Conservation (phyloP, 2,113 vertebrate species). For the Lagopus muta region DNA sequence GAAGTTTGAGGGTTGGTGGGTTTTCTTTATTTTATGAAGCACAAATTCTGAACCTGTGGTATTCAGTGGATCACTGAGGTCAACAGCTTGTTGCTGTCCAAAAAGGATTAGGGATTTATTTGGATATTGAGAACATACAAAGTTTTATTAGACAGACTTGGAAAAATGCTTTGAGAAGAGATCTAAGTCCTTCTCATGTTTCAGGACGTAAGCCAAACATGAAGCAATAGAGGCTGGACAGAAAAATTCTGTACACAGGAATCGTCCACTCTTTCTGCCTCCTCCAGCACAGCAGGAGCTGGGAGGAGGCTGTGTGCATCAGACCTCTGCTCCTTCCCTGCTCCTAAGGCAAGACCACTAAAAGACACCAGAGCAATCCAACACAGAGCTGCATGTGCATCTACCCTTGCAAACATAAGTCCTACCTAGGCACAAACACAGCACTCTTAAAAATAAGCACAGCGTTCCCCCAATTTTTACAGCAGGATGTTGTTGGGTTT, state of each 20-base stretch:
- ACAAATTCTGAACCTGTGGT: neutral
- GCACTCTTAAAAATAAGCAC: slow-evolving; percentile 23
- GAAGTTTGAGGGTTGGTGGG: neutral
- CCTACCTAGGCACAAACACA: neutral
- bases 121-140: slow-evolving; percentile 31
- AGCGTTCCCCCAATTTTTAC: slow-evolving; percentile 56
- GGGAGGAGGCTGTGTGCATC: rapidly evolving
- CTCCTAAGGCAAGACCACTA: neutral
- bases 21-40: neutral
- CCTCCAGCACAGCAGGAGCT: neutral
- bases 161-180: slow-evolving; percentile 33
- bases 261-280: neutral
- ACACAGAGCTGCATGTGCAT: neutral
- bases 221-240: slow-evolving; percentile 40
- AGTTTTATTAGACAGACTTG: slow-evolving; percentile 9
- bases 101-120: slow-evolving; percentile 26
- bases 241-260: neutral
- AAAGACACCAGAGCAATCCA: neutral
- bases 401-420: neutral
- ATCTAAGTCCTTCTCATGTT: slow-evolving; percentile 52
- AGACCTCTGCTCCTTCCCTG: neutral
- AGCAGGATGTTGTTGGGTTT: slow-evolving; percentile 68
- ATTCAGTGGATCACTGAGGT: neutral
- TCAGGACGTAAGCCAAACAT: slow-evolving; percentile 42
- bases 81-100: slow-evolving; percentile 18